These are phyloP conservation scores for Lasioglossum oenotherae DNA, from an alignment of 2,888 invertebrate genomes.

Conservation along the genomic window DNA sequence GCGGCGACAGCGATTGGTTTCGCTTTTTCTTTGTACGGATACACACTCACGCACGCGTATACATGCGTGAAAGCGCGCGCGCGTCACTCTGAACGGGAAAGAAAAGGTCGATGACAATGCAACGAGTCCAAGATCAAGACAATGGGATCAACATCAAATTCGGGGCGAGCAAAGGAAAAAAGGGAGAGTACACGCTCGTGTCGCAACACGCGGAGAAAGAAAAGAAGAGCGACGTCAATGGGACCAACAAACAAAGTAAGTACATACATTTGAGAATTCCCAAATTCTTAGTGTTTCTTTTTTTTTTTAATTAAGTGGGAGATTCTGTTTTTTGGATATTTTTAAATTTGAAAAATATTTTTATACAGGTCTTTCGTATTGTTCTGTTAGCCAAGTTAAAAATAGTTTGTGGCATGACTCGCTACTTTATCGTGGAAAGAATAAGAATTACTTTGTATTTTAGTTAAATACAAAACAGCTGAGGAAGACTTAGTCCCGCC, in stretches of 20 bases:
- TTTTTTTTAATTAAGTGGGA: not conserved
- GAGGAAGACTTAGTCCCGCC: conserved; percentile 91
- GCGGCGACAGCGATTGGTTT: conserved; percentile 22
- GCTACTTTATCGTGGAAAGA: not conserved
- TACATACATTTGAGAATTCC: not conserved
- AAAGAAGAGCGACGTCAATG: conserved; percentile 65
- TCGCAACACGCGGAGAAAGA: conserved; percentile 65
- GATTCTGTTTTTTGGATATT: not conserved
- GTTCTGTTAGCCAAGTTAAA: not conserved
- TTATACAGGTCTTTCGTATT: not conserved
- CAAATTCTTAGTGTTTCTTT: not conserved
- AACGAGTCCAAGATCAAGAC: conserved; percentile 80
- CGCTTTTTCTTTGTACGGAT: conserved; percentile 51
- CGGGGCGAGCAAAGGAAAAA: conserved; percentile 72
- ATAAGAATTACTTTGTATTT: conserved; percentile 32
- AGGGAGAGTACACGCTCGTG: conserved; percentile 78
- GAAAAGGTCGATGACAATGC: conserved; percentile 74
- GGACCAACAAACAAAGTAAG: conserved; percentile 73
- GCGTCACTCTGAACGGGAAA: conserved; percentile 42
- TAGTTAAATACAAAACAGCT: conserved; percentile 69
- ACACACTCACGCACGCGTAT: conserved; percentile 11
- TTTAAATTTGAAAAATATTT: not conserved
- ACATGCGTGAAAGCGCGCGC: conserved; percentile 34
- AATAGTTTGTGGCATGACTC: not conserved
- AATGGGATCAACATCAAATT: conserved; percentile 83